Evolutionary conservation across 2,113 vertebrate species (phyloP).

Genomic region (Sebastes schlegelii): DNA sequence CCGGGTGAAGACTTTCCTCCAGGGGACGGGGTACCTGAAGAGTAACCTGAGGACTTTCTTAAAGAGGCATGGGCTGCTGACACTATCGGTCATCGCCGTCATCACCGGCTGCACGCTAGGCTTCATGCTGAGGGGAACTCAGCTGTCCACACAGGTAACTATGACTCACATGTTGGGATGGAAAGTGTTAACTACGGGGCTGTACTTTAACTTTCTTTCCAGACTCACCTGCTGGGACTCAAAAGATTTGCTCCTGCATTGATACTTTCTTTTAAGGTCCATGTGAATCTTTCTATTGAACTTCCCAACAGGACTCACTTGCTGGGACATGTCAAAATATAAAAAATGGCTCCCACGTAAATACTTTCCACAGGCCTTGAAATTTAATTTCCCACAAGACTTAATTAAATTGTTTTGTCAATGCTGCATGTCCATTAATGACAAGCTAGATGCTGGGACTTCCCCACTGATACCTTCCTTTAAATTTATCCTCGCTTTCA

Average conservation of each 20-base stretch:
- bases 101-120: slow-evolving; percentile 87
- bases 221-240: background rate
- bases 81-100: slow-evolving; percentile 87
- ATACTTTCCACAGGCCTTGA: background rate
- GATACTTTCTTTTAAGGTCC: background rate
- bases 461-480: too few species aligned
- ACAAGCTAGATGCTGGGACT: too few species aligned
- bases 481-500: too few species aligned
- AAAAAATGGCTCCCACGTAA: background rate
- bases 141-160: slow-evolving; percentile 88
- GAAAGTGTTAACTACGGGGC: background rate
- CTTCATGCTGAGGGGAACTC: slow-evolving; percentile 84
- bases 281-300: background rate
- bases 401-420: background rate
- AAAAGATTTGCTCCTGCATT: background rate
- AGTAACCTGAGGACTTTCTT: slow-evolving; percentile 64
- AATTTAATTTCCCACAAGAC: background rate
- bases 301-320: background rate
- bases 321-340: background rate
- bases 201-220: background rate
- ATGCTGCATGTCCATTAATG: too few species aligned
- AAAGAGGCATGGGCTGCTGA: slow-evolving; percentile 86
- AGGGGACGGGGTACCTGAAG: background rate
- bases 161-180: slow-evolving; percentile 10
- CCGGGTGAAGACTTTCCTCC: slow-evolving; percentile 39